phyloP scores from a whole-genome alignment of 2,113 vertebrate genomes.

The Ciconia maguari region DNA sequence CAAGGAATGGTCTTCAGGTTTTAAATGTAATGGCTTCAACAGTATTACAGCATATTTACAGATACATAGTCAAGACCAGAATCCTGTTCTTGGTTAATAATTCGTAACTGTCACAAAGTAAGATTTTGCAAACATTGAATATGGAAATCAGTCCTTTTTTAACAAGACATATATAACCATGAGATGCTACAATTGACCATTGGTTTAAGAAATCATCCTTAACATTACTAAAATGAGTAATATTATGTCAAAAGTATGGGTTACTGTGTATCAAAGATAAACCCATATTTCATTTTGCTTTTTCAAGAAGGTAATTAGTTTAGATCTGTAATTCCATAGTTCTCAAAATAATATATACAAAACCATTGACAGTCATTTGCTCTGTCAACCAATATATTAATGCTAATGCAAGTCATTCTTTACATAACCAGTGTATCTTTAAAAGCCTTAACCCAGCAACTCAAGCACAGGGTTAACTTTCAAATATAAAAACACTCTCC shows the following conservation, averaged over 20 bases:
- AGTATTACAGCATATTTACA: background rate
- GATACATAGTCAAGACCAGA: background rate
- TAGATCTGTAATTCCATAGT: background rate
- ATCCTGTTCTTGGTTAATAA: background rate
- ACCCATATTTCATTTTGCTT: background rate
- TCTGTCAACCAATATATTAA: background rate
- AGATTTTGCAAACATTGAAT: background rate
- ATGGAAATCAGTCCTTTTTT: background rate
- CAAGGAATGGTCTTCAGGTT: background rate
- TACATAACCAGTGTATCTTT: background rate
- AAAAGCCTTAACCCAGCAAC: background rate
- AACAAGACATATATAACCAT: background rate
- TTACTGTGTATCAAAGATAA: background rate
- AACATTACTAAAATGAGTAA: background rate
- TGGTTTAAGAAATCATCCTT: background rate
- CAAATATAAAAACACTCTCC: background rate
- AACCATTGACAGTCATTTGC: background rate
- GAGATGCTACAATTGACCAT: background rate
- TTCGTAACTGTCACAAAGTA: background rate
- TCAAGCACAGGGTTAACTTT: background rate
- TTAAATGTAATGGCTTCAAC: background rate
- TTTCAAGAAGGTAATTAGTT: background rate
- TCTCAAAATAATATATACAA: background rate
- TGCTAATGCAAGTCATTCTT: background rate
- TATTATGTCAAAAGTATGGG: background rate